Evolutionary conservation across 2,113 vertebrate genomes (phyloP).

Genomic region (Motacilla tschutschensis): DNA sequence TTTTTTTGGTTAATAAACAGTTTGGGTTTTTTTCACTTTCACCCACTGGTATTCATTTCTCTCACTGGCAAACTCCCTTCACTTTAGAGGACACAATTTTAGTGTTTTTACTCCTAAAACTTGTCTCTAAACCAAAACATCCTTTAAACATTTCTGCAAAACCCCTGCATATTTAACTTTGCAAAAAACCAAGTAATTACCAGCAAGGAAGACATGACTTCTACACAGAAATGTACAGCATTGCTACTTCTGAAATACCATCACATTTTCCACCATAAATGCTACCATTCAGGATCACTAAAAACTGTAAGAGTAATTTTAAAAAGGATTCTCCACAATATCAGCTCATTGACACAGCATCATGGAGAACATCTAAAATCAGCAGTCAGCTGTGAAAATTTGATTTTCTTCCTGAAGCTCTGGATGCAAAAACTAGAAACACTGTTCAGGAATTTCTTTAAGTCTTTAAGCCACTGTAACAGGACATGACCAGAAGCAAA

Average conservation of each 20-base stretch:
- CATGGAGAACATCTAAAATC: background rate
- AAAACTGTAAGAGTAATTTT: conserved; percentile 14
- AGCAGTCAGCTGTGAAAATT: background rate
- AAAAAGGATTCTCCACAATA: background rate
- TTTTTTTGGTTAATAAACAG: background rate
- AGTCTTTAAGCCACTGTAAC: background rate
- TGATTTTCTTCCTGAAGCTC: background rate
- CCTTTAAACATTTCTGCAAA: background rate
- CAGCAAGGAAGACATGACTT: background rate
- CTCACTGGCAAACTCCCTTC: background rate
- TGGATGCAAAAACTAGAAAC: background rate
- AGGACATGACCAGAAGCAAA: background rate
- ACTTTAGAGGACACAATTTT: background rate
- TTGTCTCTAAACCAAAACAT: background rate
- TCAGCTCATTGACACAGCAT: conserved; percentile 3
- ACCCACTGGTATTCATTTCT: background rate
- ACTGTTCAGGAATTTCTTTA: background rate
- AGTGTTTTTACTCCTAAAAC: background rate
- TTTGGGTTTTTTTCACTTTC: background rate
- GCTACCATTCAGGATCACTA: background rate
- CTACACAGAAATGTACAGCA: background rate
- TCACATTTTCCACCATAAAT: background rate
- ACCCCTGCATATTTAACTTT: background rate
- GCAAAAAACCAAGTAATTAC: conserved; percentile 1
- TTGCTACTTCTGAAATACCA: background rate